Base-by-base conservation (phyloP, 2,888 invertebrate species). In the Conistra vaccinii region DNA sequence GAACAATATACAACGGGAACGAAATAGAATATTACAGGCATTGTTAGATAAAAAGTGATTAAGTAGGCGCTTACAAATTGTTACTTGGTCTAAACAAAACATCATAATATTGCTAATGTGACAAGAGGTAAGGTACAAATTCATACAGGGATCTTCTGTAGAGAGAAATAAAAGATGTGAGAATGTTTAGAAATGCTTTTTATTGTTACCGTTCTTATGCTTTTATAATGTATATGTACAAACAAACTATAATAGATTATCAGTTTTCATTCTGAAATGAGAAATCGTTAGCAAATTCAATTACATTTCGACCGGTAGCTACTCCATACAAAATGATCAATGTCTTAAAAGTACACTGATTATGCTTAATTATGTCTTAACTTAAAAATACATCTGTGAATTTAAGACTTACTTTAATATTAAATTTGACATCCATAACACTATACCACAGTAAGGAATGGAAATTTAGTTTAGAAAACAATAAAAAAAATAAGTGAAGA, bases 401-500 rank as follows among this genome's bases (percentile, higher is more conserved):
- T 93, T 92, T 88, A 91, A 90, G 91, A 90, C 93, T 94, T 92
- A 94, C 88, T 89, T 89, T 89, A 91, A 91, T 89, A 91, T 92
- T 93, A 93, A 92, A 94, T 93, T 93, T 93, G 94, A 94, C 93
- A 93, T 95, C 93, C 92, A 94, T 93, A 93, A 94, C 92, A 91
- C 94, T 95, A 94, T 94, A 96, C 95, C 95, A 96, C 95, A 95
- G 95, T 94, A 94, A 95, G 96, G 96, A 96, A 96, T 96, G 96
- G 93, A 95, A 94, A 93, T 91, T 92, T 91, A 91, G 91, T 93
- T 92, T 90, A 93, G 91, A 95, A 94, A 94, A 93, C 91, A 90
- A 88, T 10, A 71, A 73, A 74, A 78, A 90, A 91, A 90, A 91
- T 87, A 90, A 90, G 90, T 93, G 91, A 91, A 91, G 92, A 92